These are phyloP conservation scores for Onychomys torridus DNA, from an alignment of 2,797 vertebrate genomes.

Conservation along the genomic window DNA sequence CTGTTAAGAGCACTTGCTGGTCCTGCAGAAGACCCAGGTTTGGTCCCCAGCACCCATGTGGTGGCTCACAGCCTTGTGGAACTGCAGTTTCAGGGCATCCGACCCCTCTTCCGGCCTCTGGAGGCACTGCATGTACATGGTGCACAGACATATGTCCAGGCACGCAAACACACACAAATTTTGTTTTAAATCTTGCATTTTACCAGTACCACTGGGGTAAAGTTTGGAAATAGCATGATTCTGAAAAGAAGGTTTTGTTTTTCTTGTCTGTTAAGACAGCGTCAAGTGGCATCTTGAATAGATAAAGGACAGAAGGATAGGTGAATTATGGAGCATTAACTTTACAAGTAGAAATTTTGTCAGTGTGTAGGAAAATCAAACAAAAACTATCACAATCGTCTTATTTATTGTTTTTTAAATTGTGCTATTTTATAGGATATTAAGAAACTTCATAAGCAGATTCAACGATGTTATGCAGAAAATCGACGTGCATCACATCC, in stretches of 20 bases:
- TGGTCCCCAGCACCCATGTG: background rate
- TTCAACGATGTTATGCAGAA: constrained; percentile 97
- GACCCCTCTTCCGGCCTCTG: background rate
- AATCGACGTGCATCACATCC: constrained; percentile 94
- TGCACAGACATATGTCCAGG: background rate
- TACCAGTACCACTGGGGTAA: background rate
- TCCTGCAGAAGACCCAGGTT: background rate
- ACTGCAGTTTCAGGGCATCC: background rate
- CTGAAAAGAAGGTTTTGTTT: background rate
- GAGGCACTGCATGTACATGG: background rate
- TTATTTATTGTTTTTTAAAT: background rate
- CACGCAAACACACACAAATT: background rate
- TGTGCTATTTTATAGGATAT: constrained; percentile 90
- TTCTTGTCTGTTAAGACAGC: background rate
- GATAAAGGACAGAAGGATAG: background rate
- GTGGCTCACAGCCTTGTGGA: background rate
- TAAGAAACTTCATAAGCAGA: constrained; percentile 98
- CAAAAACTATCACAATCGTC: constrained; percentile 12
- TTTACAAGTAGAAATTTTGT: background rate
- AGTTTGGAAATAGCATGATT: background rate
- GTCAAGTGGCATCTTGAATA: constrained; percentile 26
- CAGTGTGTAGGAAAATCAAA: constrained; percentile 34
- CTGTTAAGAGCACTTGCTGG: background rate
- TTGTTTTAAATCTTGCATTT: background rate
- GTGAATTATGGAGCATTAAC: background rate